Base-by-base conservation (phyloP, 2,888 invertebrate species). In the Melanargia galathea region DNA sequence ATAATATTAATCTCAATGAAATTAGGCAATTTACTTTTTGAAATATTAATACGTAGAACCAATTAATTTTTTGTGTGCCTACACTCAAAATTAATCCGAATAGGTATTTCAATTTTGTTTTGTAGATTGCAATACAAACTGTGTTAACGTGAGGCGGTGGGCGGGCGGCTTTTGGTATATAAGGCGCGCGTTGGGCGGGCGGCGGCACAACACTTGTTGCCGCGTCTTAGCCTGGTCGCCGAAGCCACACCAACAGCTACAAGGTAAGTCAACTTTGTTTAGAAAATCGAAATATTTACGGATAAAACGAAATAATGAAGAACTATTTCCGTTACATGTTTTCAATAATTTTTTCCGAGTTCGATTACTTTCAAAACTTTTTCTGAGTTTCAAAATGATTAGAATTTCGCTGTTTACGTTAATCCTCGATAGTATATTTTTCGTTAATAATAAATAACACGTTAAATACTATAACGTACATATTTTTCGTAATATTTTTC, bases 141-240 rank as follows among this genome's bases (percentile, higher is more conserved):
- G 83, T 82, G 82, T 87, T 87, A 87, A 81, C 76, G 72, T 78
- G 83, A 82, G 82, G 81, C 83, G 73, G 73, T 84, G 85, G 85
- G 87, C 90, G 87, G 90, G 76, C 73, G 78, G 82, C 70, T 68
- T 77, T 62, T 62, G 68, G 75, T 92, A 92, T 92, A 92, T 84
- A 92, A 92, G 86, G 75, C 72, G 67, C 65, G 59, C 75, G 72
- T 72, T 71, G 77, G 82, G 81, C 86, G 82, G 81, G 73, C 79
- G 79, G 78, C 81, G 81, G 80, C 87, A 85, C 81, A 87, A 82
- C 90, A 90, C 90, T 90, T 90, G 90, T 92, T 90, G 90, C 87
- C 81, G 69, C 69, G 77, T 70, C 70, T 71, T 72, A 70, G 73
- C 73, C 71, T 70, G 74, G 71, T 77, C 73, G 75, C 73, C 70